These are phyloP conservation scores for Nematolebias whitei DNA, from an alignment of 2,113 vertebrate genomes.

Conservation along the genomic window DNA sequence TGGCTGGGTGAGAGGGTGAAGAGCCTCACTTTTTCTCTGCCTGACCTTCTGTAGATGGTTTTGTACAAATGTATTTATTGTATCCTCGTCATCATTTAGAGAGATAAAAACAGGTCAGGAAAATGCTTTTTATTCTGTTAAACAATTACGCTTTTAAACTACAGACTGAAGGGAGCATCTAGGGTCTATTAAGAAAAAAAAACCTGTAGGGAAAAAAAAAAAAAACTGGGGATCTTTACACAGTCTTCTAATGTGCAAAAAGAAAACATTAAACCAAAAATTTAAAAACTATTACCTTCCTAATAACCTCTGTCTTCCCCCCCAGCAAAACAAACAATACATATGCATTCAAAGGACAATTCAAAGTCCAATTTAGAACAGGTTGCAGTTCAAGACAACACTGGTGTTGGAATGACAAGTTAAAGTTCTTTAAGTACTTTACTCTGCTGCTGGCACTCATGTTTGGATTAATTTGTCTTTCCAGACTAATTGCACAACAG, in stretches of 20 bases:
- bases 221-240: not conserved
- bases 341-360: too few species aligned
- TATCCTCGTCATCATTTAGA: conserved; percentile 17
- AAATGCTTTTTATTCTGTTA: conserved; percentile 28
- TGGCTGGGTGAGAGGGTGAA: conserved; percentile 2
- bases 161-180: not conserved
- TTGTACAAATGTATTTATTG: conserved; percentile 8
- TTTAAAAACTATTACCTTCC: not conserved
- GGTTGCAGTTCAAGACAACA: not conserved
- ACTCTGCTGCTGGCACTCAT: conserved; percentile 18
- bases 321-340: too few species aligned
- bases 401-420: conserved; percentile 32
- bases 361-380: too few species aligned
- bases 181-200: conserved; percentile 8
- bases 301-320: too few species aligned
- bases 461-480: conserved; percentile 31
- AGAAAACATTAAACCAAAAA: not conserved
- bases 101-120: conserved; percentile 36
- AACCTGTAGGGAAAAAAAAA: conserved; percentile 3
- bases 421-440: conserved; percentile 31
- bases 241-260: not conserved
- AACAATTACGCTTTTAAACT: conserved; percentile 34
- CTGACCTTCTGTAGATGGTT: conserved; percentile 2
- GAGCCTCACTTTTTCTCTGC: conserved; percentile 36
- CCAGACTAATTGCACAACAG: not conserved